Evolutionary conservation across 2,113 vertebrate genomes (phyloP).

Genomic region (Solenodon paradoxus): DNA sequence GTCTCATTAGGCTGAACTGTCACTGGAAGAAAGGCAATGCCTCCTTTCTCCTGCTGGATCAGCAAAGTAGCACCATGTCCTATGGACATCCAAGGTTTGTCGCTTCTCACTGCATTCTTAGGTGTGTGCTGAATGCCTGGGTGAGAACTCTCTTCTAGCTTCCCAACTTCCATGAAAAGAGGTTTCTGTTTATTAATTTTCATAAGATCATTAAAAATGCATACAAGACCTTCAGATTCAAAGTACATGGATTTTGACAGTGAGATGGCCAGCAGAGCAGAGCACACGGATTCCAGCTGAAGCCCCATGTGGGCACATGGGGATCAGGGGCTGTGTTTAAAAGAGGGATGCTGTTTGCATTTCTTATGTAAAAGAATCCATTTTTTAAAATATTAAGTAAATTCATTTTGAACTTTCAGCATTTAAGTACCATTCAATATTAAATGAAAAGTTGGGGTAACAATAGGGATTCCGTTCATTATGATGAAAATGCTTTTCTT

Average conservation of each 20-base stretch:
- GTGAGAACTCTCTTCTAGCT: neutral
- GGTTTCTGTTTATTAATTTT: neutral
- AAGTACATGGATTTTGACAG: neutral
- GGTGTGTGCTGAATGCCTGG: neutral
- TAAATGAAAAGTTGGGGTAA: neutral
- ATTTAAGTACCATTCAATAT: neutral
- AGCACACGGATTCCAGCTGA: rapidly evolving
- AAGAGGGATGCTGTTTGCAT: neutral
- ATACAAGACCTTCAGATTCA: neutral
- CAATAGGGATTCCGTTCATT: neutral
- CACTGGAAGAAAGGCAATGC: neutral
- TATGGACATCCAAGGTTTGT: neutral
- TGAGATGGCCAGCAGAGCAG: neutral
- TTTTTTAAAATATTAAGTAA: neutral
- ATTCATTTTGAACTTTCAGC: neutral
- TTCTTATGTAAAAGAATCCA: constrained; percentile 8
- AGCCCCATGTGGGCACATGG: rapidly evolving
- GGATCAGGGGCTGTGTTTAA: too few species aligned
- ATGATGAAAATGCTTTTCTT: neutral
- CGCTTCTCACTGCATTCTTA: neutral
- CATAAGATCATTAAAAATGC: neutral
- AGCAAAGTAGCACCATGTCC: neutral
- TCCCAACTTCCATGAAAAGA: neutral
- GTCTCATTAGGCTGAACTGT: neutral
- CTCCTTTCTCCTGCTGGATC: neutral